These are phyloP conservation scores for Poeciliopsis occidentalis DNA, from an alignment of 2,113 vertebrate species.

Conservation along the genomic window DNA sequence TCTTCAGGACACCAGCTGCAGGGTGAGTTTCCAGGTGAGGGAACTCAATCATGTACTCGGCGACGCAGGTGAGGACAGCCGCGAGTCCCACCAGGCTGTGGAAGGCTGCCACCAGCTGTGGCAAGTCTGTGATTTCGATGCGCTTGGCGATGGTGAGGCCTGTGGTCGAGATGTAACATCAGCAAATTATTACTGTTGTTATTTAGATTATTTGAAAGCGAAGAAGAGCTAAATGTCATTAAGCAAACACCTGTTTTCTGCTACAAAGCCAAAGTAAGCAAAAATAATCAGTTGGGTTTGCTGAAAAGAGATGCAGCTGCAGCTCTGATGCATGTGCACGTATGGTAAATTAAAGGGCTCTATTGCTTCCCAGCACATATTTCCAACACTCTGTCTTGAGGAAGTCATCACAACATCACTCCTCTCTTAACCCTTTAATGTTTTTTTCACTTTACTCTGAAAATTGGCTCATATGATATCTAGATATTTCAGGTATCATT, in stretches of 20 bases:
- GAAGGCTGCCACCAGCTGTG: conserved; percentile 84
- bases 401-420: too few species aligned
- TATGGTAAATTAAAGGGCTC: not conserved
- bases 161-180: conserved; percentile 35
- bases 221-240: conserved; percentile 6
- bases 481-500: too few species aligned
- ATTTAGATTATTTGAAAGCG: conserved; percentile 5
- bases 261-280: conserved; percentile 44
- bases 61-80: conserved; percentile 76
- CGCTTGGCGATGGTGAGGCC: conserved; percentile 84
- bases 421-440: too few species aligned
- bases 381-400: too few species aligned
- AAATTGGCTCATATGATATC: too few species aligned
- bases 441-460: too few species aligned
- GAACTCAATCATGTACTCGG: conserved; percentile 79
- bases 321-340: conserved; percentile 14
- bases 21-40: conserved; percentile 78
- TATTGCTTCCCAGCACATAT: too few species aligned
- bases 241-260: conserved; percentile 52
- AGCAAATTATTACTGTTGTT: conserved; percentile 7
- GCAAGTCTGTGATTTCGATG: conserved; percentile 83
- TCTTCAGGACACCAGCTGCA: conserved; percentile 76
- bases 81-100: conserved; percentile 82
- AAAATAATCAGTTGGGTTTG: conserved; percentile 36
- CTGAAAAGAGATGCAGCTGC: not conserved